Conservation (phyloP, 2,888 invertebrate species). For the Spilosoma lubricipeda region DNA sequence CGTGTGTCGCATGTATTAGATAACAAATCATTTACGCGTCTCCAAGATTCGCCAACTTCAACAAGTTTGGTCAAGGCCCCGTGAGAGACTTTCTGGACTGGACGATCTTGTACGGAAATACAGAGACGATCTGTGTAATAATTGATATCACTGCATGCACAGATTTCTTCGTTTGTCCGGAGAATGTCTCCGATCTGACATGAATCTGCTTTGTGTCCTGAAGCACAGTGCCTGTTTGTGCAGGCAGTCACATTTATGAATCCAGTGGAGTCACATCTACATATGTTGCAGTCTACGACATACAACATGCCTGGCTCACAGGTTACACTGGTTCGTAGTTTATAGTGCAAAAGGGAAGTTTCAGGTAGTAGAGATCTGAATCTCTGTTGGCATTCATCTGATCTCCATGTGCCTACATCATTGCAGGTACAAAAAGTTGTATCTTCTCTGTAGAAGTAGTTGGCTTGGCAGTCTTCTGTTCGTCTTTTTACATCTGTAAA, state of each 20-base stretch:
- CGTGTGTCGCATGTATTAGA: conserved; percentile 22
- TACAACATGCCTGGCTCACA: conserved; percentile 58
- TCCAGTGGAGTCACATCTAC: conserved; percentile 54
- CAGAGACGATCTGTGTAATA: conserved; percentile 66
- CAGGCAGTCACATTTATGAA: conserved; percentile 53
- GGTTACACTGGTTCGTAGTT: conserved; percentile 49
- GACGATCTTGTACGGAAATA: conserved; percentile 40
- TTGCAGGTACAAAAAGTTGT: conserved; percentile 61
- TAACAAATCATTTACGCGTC: conserved; percentile 22
- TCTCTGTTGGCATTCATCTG: conserved; percentile 55
- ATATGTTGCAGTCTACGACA: conserved; percentile 67
- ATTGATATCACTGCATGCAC: conserved; percentile 64
- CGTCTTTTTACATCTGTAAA: conserved; percentile 31
- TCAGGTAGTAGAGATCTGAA: conserved; percentile 51
- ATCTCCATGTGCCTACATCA: conserved; percentile 59
- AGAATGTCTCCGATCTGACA: conserved; percentile 63
- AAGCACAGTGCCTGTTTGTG: conserved; percentile 58
- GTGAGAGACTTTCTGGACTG: conserved; percentile 48
- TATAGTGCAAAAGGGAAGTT: conserved; percentile 17
- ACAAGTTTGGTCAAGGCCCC: conserved; percentile 44
- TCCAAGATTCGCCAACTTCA: conserved; percentile 40
- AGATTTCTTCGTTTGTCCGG: conserved; percentile 56
- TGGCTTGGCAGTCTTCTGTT: conserved; percentile 50
- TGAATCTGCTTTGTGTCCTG: conserved; percentile 54
- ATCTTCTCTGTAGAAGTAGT: conserved; percentile 54